Evolutionary conservation across 2,888 invertebrate genomes (phyloP), one percentile per base, ranked within the genome.

Genomic region (Reticulitermes lucifugus): DNA sequence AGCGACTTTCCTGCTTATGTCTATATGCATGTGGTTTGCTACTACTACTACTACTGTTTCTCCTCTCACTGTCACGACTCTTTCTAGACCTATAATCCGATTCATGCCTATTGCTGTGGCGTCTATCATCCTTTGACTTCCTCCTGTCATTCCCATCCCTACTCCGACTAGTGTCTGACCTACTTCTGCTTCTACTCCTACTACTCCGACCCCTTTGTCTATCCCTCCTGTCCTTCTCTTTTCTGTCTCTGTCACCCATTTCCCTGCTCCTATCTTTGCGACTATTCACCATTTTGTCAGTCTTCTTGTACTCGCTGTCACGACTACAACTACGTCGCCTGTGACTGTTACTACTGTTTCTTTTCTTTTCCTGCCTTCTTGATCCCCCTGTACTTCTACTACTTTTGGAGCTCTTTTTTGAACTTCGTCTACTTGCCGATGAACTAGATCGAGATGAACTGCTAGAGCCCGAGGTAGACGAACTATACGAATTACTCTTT

Each of bases 71-170:
- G 55, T 84, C 87, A 46, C 77, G 77, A 43, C 85, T 86, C 79
- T 83, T 83, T 88, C 85, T 90, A 89, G 86, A 90, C 90, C 89
- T 90, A 89, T 85, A 90, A 43, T 77, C 77, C 9, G 77, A 77
- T 25, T 25, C 77, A 46, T n/a, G 46, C n/a, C 77, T 77, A 46
- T 46, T 77, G 46, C 77, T 77, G 90, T 86, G 77, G 83, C 86
- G 77, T 86, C 87, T 71, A 22, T 83, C 82, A 46, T 83, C 82
- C 65, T 83, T 83, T 12, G 65, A 65, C 25, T 70, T 83, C 9
- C 82, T 65, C 70, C 82, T 41, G 29, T 83, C 82, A 43, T 46
- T 51, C 10, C 55, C 51, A 25, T 71, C 71, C 71, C 71, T 83
- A 43, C 83, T 73, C 29, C 83, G 59, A 83, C 83, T 70, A 82